Conservation (phyloP, 2,888 invertebrate species). For the Lasioglossum villosulum region DNA sequence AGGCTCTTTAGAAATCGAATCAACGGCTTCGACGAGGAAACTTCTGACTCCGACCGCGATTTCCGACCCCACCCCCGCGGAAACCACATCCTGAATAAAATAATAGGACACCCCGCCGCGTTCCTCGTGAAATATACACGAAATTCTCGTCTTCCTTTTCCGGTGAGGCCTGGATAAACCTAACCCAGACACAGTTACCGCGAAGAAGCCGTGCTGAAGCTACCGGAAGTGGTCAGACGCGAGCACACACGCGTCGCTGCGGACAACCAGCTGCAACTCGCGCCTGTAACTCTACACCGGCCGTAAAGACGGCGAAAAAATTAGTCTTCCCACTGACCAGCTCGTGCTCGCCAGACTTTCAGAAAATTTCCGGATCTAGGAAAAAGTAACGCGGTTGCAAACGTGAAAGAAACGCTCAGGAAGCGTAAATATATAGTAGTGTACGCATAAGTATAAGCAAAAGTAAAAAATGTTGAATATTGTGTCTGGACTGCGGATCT, state of each 20-base stretch:
- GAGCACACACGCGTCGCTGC: conserved; percentile 16
- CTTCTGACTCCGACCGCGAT: conserved; percentile 21
- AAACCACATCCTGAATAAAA: conserved; percentile 49
- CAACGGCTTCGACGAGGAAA: conserved; percentile 17
- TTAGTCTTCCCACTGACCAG: conserved; percentile 43
- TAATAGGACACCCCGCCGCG: conserved; percentile 27
- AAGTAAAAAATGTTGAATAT: background rate
- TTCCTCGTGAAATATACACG: conserved; percentile 35
- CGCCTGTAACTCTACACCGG: conserved; percentile 56
- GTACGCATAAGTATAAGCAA: no score
- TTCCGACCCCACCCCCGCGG: background rate
- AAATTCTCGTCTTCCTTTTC: conserved; percentile 20
- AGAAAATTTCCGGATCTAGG: background rate
- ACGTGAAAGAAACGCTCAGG: background rate
- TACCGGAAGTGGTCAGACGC: conserved; percentile 64
- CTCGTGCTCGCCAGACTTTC: background rate
- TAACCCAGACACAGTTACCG: conserved; percentile 15
- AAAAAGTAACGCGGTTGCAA: background rate
- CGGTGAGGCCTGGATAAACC: background rate
- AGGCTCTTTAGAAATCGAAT: conserved; percentile 24
- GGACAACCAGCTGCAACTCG: conserved; percentile 26
- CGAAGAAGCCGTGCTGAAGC: conserved; percentile 56
- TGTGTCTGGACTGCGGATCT: no score
- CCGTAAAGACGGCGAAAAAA: conserved; percentile 50
- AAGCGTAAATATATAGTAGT: no score